Evolutionary conservation across 92 coral and sea anemone genomes (phyloP).

Genomic region (Zoanthus sociatus): DNA sequence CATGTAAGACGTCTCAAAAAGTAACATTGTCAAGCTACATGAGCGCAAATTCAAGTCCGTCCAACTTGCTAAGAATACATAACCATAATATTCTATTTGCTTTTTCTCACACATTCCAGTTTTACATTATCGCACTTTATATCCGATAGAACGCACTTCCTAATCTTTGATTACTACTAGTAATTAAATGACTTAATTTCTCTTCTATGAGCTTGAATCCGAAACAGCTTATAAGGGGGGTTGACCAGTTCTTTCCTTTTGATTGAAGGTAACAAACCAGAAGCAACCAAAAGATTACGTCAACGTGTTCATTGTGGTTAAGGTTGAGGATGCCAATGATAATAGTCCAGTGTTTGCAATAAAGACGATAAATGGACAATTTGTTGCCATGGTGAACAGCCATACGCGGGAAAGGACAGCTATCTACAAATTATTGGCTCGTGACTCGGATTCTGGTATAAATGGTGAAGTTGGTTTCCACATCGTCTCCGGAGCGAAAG

Average conservation of each 20-base stretch:
- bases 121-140: too few species aligned
- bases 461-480: constrained; percentile 73
- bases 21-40: too few species aligned
- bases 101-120: too few species aligned
- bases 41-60: too few species aligned
- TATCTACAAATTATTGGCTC: constrained; percentile 74
- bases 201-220: neutral
- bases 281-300: constrained; percentile 66
- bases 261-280: constrained; percentile 44
- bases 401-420: constrained; percentile 79
- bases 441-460: constrained; percentile 81
- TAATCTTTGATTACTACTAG: too few species aligned
- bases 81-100: too few species aligned
- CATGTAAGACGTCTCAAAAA: too few species aligned
- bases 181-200: too few species aligned
- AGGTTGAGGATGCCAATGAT: constrained; percentile 86
- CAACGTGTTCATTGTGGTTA: constrained; percentile 75
- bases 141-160: too few species aligned
- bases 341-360: constrained; percentile 80
- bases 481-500: constrained; percentile 56
- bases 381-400: constrained; percentile 67
- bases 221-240: neutral
- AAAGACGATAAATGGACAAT: constrained; percentile 66
- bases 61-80: too few species aligned
- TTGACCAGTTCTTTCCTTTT: neutral